Evolutionary conservation across 2,113 vertebrate species (phyloP), one percentile per base, ranked within the genome.

Genomic region (Oryzias curvinotus): DNA sequence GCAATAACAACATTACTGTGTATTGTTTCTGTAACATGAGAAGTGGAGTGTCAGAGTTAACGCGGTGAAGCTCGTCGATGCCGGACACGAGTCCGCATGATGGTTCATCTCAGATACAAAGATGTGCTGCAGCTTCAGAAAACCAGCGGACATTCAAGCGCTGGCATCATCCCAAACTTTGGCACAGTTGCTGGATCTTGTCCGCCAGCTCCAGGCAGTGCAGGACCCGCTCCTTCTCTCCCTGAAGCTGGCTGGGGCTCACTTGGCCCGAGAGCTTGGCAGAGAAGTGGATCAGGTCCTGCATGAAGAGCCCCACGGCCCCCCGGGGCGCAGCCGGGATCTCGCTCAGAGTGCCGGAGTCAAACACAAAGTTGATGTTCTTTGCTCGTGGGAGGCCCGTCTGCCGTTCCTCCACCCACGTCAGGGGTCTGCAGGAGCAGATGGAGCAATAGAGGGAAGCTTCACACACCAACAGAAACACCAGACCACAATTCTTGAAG

Each of bases 321-420:
- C 90, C 86, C 14, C 70, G 76, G 0, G 92, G 87, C 1, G 84
- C 91, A 1, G 88, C 68, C 17, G 96, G 96, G 5, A 97, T 79
- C 54, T 90, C 80, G 28, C 94, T 95, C 75, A 99, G 55, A 15
- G 86, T 83, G 49, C 92, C 90, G 16, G 88, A 93, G 60, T 91
- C 93, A 72, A 98, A 96, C 36, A 85, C 92, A 77, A 98, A 93
- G 83, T 92, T 89, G 86, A 98, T 91, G 57, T 85, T 89, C 82
- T 96, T 95, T 68, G 84, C 85, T 42, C 95, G 87, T 58, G 91
- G 93, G 56, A 97, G 85, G 5, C 90, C 93, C 0, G 93, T 92
- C 1, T 85, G 93, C 17, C 93, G 93, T 71, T 98, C 96, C 87
- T 98, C 97, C 30, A 93, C 93, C 97, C 97, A 98, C 1, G 90